These are phyloP conservation scores for Ormyrus thymus DNA, from an alignment of 2,888 invertebrate species.

Conservation along the genomic window DNA sequence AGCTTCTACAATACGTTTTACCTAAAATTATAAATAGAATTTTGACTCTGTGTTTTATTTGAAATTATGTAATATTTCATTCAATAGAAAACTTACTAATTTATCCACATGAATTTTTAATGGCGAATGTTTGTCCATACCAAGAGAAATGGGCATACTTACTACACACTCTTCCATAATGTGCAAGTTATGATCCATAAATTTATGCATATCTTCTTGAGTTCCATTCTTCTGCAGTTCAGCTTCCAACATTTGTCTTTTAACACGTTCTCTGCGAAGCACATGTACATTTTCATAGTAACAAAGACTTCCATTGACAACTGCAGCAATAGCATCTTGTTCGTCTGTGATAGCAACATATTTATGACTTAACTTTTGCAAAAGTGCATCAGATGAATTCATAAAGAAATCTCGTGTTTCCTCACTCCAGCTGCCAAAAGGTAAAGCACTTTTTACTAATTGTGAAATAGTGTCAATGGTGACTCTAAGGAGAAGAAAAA, in stretches of 20 bases:
- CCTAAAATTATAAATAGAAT: conserved; percentile 59
- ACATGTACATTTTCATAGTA: conserved; percentile 88
- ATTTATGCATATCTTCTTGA: conserved; percentile 49
- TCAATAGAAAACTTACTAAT: conserved; percentile 71
- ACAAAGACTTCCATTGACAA: conserved; percentile 84
- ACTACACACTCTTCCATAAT: conserved; percentile 89
- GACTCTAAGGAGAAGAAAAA: conserved; percentile 76
- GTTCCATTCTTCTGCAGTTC: conserved; percentile 64
- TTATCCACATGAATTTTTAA: conserved; percentile 82
- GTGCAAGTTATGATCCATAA: conserved; percentile 79
- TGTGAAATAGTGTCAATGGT: conserved; percentile 87
- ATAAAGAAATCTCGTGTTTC: conserved; percentile 84
- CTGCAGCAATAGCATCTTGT: conserved; percentile 80
- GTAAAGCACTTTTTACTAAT: conserved; percentile 81
- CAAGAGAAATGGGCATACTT: conserved; percentile 87
- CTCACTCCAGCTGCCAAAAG: conserved; percentile 84
- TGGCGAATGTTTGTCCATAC: conserved; percentile 88
- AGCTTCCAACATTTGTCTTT: conserved; percentile 75
- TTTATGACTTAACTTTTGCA: conserved; percentile 81
- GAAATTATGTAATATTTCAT: too few species aligned
- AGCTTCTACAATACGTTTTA: conserved; percentile 83
- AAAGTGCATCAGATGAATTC: conserved; percentile 81
- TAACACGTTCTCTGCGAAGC: conserved; percentile 81
- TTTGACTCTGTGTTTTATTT: not conserved
- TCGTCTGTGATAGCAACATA: conserved; percentile 81